Base-by-base conservation (phyloP, 2,113 vertebrate genomes). In the Salminus brasiliensis region DNA sequence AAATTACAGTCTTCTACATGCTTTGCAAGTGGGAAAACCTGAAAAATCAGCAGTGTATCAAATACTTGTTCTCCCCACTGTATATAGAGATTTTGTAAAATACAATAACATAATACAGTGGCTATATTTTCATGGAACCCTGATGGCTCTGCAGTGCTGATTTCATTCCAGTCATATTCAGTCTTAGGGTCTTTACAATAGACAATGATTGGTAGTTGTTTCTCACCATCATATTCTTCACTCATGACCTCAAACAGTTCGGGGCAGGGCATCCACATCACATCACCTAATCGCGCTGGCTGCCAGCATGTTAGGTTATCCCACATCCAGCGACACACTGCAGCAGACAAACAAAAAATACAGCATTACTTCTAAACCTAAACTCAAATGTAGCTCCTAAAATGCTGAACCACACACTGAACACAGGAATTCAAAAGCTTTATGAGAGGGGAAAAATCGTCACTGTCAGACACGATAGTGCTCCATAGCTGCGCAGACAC, bases 291-390 rank as follows among this genome's bases (percentile, higher is more conserved):
- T 0, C 55, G 89, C 6, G 95, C 95, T 0, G 94, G 94, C 90
- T 97, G 95, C 97, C 97, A 99, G 79, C 98, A 99, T 0, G 97
- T 98, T 79, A 99, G 94, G 39, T 99, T 98, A 84, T 99, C 98
- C 98, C 98, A 99, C 95, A 97, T 95, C 89, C 96, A 96, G 0
- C 94, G 93, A 81, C 98, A 99, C 23, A 87, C 97, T 97, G 74
- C 0, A 43, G n/a, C 21, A 63, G 62, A 62, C 16, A 36, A 3
- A 72, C 43, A 13, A 57, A 21, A 69, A 21, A 36, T 15, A 30
- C 21, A 39, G 9, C 34, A 23, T 66, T 13, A 66, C 34, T n/a
- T 23, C 5, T 65, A 65, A 18, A 66, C n/a, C 32, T 10, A 39
- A 11, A n/a, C n/a, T n/a, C n/a, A n/a, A 41, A 52, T 43, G 23